Evolutionary conservation across 2,113 vertebrate genomes (phyloP), one percentile per base, ranked within the genome.

Genomic region (Ptilonorhynchus violaceus): DNA sequence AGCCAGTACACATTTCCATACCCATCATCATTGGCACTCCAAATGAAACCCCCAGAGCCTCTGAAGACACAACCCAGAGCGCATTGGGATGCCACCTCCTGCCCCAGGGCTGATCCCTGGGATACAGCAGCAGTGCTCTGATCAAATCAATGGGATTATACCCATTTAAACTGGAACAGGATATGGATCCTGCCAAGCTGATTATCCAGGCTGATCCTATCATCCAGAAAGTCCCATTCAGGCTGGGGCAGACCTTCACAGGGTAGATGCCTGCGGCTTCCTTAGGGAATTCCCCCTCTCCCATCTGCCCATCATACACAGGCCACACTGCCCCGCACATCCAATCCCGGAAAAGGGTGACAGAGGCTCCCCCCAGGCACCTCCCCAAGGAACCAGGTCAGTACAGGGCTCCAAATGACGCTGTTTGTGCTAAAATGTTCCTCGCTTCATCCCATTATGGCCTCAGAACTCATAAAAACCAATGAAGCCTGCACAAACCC

Each of bases 401-500:
- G 30, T 9, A 5, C 25, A 2, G 3, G 39, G 78, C 60, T 90
- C 69, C 85, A 35, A 42, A 23, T 3, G 46, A 33, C 12, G 0
- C 35, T 27, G 59, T 4, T 68, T 20, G 6, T 49, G 89, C 60
- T 33, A 7, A 88, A 95, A n/a, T 15, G 30, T 15, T 58, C 72
- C 89, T 58, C 10, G 0, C 52, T 70, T 74, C 70, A 53, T 49
- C 79, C 64, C 56, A 9, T 67, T 62, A 52, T 0, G 4, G 66
- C 66, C 89, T 59, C 55, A 55, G 62, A 95, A 74, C 55, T 70
- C 91, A 75, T 88, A 90, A 89, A 95, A 94, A 69, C 58, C 93
- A 93, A 31, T 23, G 81, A 81, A 87, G 81, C 93, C 69, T 93
- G 82, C 78, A 72, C 50, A 82, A 74, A 33, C 31, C 80, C 66